A percentile compares a stretch with the other conserved stretches of the same genome.
phyloP scores from a whole-genome alignment of 2,113 vertebrate genomes.

The Ptilonorhynchus violaceus region DNA sequence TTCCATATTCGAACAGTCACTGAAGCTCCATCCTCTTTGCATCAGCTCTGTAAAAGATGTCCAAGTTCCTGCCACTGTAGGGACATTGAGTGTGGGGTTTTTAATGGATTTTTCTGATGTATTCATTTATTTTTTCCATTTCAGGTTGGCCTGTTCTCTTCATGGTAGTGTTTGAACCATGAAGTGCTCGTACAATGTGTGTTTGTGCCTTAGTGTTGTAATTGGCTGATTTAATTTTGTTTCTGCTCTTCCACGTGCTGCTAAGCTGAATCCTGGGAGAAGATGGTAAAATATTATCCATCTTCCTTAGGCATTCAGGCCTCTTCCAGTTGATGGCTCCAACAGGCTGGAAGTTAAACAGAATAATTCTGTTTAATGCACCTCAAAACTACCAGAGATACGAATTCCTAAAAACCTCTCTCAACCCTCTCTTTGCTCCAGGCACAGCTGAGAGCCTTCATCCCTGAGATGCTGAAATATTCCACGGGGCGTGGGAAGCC shows the following conservation, averaged over 20 bases:
- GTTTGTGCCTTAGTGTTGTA: not conserved
- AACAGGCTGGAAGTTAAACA: not conserved
- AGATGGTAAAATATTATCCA: rapidly evolving
- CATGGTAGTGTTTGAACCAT: not conserved
- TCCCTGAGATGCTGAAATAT: constrained; percentile 99
- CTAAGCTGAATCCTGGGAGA: not conserved
- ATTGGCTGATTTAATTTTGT: not conserved
- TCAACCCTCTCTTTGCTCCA: constrained; percentile 29
- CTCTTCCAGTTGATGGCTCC: not conserved
- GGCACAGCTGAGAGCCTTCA: constrained; percentile 97
- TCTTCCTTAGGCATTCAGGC: not conserved
- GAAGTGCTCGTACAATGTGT: rapidly evolving
- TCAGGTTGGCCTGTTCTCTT: not conserved
- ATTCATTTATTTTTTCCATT: not conserved
- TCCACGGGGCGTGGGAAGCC: constrained; percentile 96
- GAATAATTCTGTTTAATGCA: rapidly evolving
- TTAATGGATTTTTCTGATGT: not conserved
- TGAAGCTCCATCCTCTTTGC: not conserved
- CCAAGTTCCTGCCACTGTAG: not conserved
- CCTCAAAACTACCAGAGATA: not conserved
- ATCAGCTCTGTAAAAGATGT: not conserved
- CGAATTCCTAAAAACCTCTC: not conserved
- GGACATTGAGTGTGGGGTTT: rapidly evolving
- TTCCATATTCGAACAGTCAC: not conserved
- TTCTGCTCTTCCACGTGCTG: not conserved